phyloP scores from a whole-genome alignment of 37 sponge, comb jelly and placozoan genomes.

The Axinella damicornis region DNA sequence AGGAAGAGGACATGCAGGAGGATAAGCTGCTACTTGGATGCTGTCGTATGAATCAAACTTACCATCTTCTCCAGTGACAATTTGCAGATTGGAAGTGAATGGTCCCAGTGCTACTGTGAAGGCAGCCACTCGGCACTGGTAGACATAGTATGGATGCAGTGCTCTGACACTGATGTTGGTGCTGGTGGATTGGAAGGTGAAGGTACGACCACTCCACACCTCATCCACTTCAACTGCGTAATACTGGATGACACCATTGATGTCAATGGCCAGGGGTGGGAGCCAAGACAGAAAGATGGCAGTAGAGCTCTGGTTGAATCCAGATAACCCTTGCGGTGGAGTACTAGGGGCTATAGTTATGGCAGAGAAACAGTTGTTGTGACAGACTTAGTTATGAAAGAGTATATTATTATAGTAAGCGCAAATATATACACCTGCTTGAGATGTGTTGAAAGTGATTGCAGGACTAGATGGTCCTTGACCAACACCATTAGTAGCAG shows the following conservation, averaged over 20 bases:
- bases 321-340: neutral
- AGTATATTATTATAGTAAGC: no score
- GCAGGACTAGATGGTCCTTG: neutral
- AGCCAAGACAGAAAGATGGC: neutral
- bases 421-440: neutral
- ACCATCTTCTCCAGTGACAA: neutral
- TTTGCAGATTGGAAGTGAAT: neutral
- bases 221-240: neutral
- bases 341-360: neutral
- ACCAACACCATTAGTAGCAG: neutral
- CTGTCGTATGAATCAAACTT: no score
- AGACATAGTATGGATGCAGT: neutral
- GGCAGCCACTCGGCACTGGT: slow-evolving; percentile 12
- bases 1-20: neutral
- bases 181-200: neutral
- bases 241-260: slow-evolving; percentile 5
- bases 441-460: neutral
- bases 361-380: neutral
- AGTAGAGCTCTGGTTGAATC: neutral
- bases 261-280: neutral
- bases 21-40: no score
- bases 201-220: neutral
- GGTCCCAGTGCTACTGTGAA: neutral
- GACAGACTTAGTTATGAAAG: no score
- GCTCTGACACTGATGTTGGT: neutral